A percentile compares a stretch with the other conserved stretches of the same genome.
Evolutionary conservation across 2,797 vertebrate species (phyloP).

Genomic region (Lagorchestes hirsutus): DNA sequence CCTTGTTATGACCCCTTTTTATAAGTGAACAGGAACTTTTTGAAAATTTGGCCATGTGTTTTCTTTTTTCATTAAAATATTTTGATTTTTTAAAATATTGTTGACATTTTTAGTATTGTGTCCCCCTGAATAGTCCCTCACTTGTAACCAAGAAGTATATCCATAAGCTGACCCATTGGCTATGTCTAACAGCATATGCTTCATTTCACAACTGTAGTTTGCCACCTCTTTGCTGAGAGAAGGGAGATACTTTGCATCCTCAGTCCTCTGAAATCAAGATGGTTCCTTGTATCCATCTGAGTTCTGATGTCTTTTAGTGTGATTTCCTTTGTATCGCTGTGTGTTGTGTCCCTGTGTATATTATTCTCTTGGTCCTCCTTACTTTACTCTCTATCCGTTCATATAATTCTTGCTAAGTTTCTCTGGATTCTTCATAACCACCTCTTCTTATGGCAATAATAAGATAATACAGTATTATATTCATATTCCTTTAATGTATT

Average conservation of each 20-base stretch:
- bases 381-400: not conserved
- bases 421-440: not conserved
- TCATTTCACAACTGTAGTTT: not conserved
- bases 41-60: not conserved
- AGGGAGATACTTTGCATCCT: not conserved
- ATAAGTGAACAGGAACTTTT: not conserved
- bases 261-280: not conserved
- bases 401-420: not conserved
- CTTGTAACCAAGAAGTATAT: not conserved
- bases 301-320: not conserved
- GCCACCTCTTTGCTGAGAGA: not conserved
- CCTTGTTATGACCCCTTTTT: not conserved
- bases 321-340: not conserved
- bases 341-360: not conserved
- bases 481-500: not conserved
- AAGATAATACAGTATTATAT: not conserved
- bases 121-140: not conserved
- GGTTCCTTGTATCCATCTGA: not conserved
- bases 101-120: not conserved
- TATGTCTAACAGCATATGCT: not conserved
- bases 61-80: not conserved
- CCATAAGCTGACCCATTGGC: not conserved
- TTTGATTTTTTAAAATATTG: not conserved
- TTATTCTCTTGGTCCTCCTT: not conserved
- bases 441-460: not conserved